Evolutionary conservation across 2,113 vertebrate species (phyloP).

Genomic region (Anarhynchus alexandrinus): DNA sequence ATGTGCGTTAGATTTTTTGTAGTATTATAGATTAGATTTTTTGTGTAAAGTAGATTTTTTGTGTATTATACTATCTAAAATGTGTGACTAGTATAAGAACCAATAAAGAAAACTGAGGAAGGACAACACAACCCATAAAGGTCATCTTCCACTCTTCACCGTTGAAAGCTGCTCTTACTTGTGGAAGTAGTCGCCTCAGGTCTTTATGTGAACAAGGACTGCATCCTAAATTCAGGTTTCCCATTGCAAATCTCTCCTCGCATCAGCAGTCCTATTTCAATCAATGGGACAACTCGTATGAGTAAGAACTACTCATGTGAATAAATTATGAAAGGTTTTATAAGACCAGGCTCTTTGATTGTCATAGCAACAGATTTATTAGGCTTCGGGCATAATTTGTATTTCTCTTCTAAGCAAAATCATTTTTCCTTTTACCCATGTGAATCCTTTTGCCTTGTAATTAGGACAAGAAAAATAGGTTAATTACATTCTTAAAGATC

Average conservation of each 20-base stretch:
- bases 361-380: slow-evolving; percentile 48
- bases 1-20: not conserved
- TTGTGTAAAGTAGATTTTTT: not conserved
- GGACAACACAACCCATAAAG: not conserved
- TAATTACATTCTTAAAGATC: slow-evolving; percentile 2
- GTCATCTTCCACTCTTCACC: not conserved
- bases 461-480: slow-evolving; percentile 18
- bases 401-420: slow-evolving; percentile 31
- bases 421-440: not conserved
- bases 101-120: not conserved
- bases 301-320: slow-evolving; percentile 55
- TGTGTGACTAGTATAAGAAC: not conserved
- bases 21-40: not conserved
- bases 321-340: slow-evolving; percentile 49
- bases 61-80: not conserved
- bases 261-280: not conserved
- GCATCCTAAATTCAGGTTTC: not conserved
- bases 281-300: not conserved
- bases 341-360: slow-evolving; percentile 20
- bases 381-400: not conserved
- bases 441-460: not conserved
- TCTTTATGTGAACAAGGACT: not conserved
- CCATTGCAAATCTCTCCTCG: not conserved
- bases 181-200: not conserved
- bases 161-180: not conserved